Evolutionary conservation across 2,888 invertebrate species (phyloP).

Genomic region (Octonoba sinensis): DNA sequence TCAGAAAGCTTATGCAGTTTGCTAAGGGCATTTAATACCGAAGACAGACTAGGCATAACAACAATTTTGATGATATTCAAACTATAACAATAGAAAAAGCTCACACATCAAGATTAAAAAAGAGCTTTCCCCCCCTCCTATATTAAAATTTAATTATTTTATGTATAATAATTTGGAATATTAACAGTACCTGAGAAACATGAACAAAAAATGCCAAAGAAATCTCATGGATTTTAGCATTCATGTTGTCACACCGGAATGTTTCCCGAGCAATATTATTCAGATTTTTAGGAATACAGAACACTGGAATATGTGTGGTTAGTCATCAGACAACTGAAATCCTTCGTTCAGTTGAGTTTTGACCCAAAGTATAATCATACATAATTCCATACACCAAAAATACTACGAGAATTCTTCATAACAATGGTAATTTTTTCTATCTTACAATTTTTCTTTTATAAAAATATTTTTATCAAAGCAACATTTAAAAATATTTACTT

Average conservation of each 20-base stretch:
- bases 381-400: conserved; percentile 8
- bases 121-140: no score
- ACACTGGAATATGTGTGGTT: no score
- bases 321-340: background rate
- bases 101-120: no score
- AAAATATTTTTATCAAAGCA: conserved; percentile 59
- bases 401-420: conserved; percentile 8
- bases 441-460: conserved; percentile 32
- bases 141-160: no score
- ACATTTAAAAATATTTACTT: conserved; percentile 54
- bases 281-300: conserved; percentile 2
- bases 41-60: no score
- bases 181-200: no score
- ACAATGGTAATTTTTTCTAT: conserved; percentile 5
- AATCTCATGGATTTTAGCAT: conserved; percentile 1
- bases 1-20: no score
- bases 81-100: no score
- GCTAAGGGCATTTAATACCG: no score
- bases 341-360: background rate
- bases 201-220: no score
- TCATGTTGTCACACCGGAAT: background rate
- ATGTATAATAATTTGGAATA: no score
- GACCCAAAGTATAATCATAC: background rate
- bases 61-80: no score
- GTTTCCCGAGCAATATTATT: conserved; percentile 1